phyloP scores from a whole-genome alignment of 2,888 invertebrate genomes.

The Icerya purchasi region DNA sequence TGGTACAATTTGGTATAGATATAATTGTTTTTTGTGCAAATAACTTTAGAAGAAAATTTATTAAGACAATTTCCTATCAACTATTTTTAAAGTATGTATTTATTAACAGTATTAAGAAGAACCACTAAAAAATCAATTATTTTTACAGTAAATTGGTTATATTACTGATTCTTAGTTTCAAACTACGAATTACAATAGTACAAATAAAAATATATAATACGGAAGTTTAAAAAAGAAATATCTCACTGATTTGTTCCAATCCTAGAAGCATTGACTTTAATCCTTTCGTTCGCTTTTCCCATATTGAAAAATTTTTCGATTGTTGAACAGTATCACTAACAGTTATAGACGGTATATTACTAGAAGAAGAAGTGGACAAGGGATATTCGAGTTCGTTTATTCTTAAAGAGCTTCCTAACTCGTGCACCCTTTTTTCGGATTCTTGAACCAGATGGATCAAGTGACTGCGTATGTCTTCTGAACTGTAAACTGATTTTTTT shows the following conservation, averaged over 20 bases:
- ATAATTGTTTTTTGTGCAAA: too few relatives aligned
- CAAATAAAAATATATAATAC: too few relatives aligned
- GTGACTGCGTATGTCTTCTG: constrained; percentile 54
- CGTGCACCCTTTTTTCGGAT: constrained; percentile 63
- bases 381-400: constrained; percentile 16
- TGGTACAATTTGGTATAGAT: too few relatives aligned
- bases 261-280: constrained; percentile 62
- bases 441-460: constrained; percentile 53
- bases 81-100: too few relatives aligned
- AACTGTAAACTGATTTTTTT: constrained; percentile 47
- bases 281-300: constrained; percentile 64
- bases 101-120: too few relatives aligned
- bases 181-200: too few relatives aligned
- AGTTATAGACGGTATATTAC: constrained; percentile 11
- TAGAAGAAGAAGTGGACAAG: constrained; percentile 15
- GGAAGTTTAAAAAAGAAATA: too few relatives aligned
- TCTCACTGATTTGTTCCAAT: constrained; percentile 61
- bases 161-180: too few relatives aligned
- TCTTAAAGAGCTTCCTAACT: constrained; percentile 36
- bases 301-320: constrained; percentile 64
- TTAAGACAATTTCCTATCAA: too few relatives aligned
- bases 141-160: too few relatives aligned
- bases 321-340: constrained; percentile 37
- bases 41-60: too few relatives aligned
- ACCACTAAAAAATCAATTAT: too few relatives aligned